These are phyloP conservation scores for Habropoda laboriosa DNA, from an alignment of 1,140 invertebrate genomes.

Conservation along the genomic window DNA sequence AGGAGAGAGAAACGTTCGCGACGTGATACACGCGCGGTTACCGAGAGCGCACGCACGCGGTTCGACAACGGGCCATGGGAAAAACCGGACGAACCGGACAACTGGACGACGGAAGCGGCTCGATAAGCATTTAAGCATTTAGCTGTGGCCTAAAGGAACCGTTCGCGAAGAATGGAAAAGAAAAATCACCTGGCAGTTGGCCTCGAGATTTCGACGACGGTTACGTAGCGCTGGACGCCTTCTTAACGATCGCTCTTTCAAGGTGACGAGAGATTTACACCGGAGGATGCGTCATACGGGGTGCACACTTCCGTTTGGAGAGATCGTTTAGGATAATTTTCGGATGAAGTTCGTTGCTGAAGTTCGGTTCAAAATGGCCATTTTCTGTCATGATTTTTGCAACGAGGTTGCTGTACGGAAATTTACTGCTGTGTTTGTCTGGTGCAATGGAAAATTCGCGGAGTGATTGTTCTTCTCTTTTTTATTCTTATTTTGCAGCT, in stretches of 20 bases:
- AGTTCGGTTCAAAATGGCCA: too few species aligned
- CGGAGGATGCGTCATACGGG: slow-evolving; percentile 14
- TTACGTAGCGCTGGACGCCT: slow-evolving; percentile 32
- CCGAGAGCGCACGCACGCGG: slow-evolving; percentile 9
- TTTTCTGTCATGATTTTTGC: too few species aligned
- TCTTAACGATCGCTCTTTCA: neutral
- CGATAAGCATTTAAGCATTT: slow-evolving; percentile 62
- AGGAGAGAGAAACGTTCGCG: slow-evolving; percentile 32
- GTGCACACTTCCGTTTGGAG: neutral
- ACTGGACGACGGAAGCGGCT: slow-evolving; percentile 38
- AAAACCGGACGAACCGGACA: slow-evolving; percentile 76
- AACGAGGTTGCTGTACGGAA: too few species aligned
- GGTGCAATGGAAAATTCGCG: too few species aligned
- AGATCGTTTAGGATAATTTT: too few species aligned
- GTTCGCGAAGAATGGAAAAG: slow-evolving; percentile 49
- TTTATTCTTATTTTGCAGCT: too few species aligned
- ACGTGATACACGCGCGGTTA: slow-evolving; percentile 22
- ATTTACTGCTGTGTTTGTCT: too few species aligned
- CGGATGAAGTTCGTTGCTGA: too few species aligned
- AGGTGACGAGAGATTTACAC: too few species aligned
- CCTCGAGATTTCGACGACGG: slow-evolving; percentile 54
- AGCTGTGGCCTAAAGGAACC: neutral
- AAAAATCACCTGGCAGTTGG: slow-evolving; percentile 60
- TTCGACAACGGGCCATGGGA: slow-evolving; percentile 56
- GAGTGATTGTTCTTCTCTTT: too few species aligned